A percentile compares a stretch with the other conserved stretches of the same genome.
Conservation (phyloP, 2,113 vertebrate genomes). For the Orientallactaga bullata region DNA sequence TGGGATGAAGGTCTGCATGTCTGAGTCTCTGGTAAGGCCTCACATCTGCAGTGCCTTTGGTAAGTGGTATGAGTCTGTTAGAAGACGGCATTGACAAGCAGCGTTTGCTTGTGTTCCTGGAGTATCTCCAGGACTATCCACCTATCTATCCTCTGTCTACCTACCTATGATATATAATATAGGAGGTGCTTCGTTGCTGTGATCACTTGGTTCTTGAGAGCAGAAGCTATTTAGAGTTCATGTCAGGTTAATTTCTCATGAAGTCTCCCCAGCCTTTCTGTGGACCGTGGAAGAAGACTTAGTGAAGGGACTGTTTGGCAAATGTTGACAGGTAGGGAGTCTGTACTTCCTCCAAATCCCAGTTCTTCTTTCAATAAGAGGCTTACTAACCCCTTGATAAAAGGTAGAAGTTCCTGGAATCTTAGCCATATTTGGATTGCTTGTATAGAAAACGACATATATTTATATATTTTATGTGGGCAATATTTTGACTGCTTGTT, state of each 20-base stretch:
- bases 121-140: too few relatives aligned
- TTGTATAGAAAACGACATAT: background rate
- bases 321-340: background rate
- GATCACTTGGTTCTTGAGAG: background rate
- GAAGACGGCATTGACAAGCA: too few relatives aligned
- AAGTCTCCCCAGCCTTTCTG: background rate
- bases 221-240: background rate
- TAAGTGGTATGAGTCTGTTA: too few relatives aligned
- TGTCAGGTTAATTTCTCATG: background rate
- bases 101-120: too few relatives aligned
- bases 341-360: background rate
- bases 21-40: background rate
- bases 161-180: too few relatives aligned
- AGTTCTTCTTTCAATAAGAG: background rate
- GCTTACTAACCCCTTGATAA: constrained; percentile 9
- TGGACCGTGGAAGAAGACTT: rapidly evolving
- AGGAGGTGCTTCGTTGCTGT: too few relatives aligned
- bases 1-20: background rate
- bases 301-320: background rate
- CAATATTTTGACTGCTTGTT: constrained; percentile 70
- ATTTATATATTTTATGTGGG: constrained; percentile 60
- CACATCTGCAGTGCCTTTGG: too few relatives aligned
- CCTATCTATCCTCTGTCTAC: too few relatives aligned
- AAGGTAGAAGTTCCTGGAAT: constrained; percentile 39
- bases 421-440: background rate